Evolutionary conservation across 1,140 invertebrate genomes (phyloP).

Genomic region (Neotoxoptera formosana): DNA sequence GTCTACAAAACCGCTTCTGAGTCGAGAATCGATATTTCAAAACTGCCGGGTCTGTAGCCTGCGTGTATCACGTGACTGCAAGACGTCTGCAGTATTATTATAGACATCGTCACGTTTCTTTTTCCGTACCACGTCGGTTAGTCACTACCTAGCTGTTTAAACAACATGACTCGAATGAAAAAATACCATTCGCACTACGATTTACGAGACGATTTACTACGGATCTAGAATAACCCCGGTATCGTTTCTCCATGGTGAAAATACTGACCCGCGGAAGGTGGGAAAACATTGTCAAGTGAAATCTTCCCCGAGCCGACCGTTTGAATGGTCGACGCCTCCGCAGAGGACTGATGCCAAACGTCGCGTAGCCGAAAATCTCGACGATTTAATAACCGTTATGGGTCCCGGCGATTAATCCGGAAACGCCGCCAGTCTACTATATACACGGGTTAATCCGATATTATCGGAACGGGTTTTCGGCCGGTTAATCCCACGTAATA

Average conservation of each 20-base stretch:
- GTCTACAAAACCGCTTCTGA: background rate
- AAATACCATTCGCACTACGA: background rate
- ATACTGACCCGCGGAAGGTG: too few relatives aligned
- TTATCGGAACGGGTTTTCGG: background rate
- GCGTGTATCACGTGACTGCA: too few relatives aligned
- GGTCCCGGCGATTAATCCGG: background rate
- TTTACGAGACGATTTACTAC: background rate
- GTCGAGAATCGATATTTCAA: background rate
- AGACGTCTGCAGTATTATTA: background rate
- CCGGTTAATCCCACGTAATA: background rate
- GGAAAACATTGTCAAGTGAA: background rate
- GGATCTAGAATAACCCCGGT: background rate
- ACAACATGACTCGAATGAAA: background rate
- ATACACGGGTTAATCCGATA: background rate
- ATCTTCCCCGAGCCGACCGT: background rate
- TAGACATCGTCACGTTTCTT: background rate
- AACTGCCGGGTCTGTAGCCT: background rate
- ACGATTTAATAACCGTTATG: background rate
- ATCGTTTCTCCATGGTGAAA: background rate
- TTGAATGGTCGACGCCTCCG: background rate
- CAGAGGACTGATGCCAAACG: background rate
- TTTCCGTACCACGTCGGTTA: background rate
- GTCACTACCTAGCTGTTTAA: background rate
- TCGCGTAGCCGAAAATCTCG: background rate
- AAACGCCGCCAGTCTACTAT: background rate